Evolutionary conservation across 2,888 invertebrate genomes (phyloP).

Genomic region (Phragmatobia fuliginosa): DNA sequence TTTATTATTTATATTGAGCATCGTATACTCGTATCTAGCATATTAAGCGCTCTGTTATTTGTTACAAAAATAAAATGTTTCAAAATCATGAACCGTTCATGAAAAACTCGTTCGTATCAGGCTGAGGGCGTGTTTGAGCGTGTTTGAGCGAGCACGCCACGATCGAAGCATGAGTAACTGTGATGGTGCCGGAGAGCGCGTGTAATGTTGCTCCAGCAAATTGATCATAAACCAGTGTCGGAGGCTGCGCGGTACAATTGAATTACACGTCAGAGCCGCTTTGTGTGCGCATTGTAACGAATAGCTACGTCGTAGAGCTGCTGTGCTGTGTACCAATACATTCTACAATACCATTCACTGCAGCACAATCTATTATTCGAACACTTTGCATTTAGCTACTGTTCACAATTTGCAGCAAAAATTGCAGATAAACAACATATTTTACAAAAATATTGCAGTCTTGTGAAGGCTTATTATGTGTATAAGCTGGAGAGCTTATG

Average conservation of each 20-base stretch:
- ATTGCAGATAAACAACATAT: neutral
- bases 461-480: neutral
- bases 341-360: neutral
- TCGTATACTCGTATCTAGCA: too few species aligned
- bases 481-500: too few species aligned
- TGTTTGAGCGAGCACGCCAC: neutral
- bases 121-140: too few species aligned
- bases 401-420: neutral
- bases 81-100: too few species aligned
- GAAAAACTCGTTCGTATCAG: neutral
- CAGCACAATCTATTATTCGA: neutral
- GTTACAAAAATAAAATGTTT: too few species aligned
- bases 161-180: neutral
- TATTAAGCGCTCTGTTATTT: too few species aligned
- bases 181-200: neutral
- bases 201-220: slow-evolving; percentile 6
- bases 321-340: neutral
- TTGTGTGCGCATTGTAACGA: neutral
- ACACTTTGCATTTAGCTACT: neutral
- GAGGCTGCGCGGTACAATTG: slow-evolving; percentile 12
- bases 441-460: neutral
- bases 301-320: neutral
- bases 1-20: too few species aligned
- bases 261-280: slow-evolving; percentile 13
- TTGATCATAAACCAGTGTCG: slow-evolving; percentile 4